Conservation (phyloP, 2,888 invertebrate genomes). For the Phengaris alcon region DNA sequence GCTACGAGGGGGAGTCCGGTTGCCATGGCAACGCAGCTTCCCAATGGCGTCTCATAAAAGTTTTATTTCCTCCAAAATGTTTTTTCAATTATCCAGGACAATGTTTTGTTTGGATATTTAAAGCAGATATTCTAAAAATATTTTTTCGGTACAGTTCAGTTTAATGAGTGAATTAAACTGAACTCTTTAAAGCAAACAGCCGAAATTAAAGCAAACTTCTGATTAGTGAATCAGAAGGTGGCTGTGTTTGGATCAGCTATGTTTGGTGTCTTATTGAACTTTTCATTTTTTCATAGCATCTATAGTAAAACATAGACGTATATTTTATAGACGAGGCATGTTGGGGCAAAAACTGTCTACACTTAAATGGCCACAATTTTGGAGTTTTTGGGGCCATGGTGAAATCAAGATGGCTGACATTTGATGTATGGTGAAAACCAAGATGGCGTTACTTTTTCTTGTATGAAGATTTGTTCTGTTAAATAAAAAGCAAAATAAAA, state of each 20-base stretch:
- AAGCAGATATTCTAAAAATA: not conserved
- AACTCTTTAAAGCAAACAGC: not conserved
- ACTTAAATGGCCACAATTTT: too few relatives aligned
- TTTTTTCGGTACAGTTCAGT: not conserved
- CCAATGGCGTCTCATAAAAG: slow-evolving; percentile 9
- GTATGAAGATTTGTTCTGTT: too few relatives aligned
- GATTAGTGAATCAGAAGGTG: not conserved
- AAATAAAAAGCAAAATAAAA: too few relatives aligned
- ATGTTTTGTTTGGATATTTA: slow-evolving; percentile 16
- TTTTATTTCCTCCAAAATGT: not conserved
- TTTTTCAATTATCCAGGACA: not conserved
- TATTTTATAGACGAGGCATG: too few relatives aligned
- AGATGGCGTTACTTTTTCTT: too few relatives aligned
- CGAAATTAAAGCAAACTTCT: too few relatives aligned
- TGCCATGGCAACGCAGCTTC: slow-evolving; percentile 40
- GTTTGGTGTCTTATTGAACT: not conserved
- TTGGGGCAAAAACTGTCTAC: too few relatives aligned
- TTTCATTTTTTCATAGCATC: not conserved
- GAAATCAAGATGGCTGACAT: too few relatives aligned
- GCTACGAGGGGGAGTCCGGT: slow-evolving; percentile 35
- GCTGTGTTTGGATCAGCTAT: not conserved
- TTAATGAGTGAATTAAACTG: not conserved
- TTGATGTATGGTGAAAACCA: too few relatives aligned
- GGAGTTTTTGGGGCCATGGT: too few relatives aligned
- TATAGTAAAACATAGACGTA: too few relatives aligned